Conservation (phyloP, 2,888 invertebrate species). For the Macropis europaea region DNA sequence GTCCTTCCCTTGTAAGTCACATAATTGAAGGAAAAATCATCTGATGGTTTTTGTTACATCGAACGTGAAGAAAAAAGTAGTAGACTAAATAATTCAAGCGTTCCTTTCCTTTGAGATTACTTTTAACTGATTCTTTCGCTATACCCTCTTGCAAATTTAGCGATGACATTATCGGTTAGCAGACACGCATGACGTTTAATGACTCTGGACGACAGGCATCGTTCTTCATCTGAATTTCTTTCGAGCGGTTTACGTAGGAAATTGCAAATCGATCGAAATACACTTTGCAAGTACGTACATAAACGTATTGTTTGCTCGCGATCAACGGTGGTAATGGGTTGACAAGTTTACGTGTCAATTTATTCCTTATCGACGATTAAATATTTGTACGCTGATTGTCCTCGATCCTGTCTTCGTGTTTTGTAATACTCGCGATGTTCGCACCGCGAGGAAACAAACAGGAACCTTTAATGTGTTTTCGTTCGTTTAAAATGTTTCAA, state of each 20-base stretch:
- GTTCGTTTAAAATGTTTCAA: not conserved
- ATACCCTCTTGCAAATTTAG: conserved; percentile 37
- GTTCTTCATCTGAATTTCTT: conserved; percentile 20
- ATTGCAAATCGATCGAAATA: conserved; percentile 14
- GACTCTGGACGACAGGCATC: conserved; percentile 28
- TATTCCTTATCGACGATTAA: conserved; percentile 47
- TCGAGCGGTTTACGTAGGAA: conserved; percentile 24
- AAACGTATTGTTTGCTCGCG: conserved; percentile 20
- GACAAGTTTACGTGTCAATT: conserved; percentile 54
- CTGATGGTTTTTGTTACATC: no score
- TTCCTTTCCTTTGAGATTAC: no score
- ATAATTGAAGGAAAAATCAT: no score
- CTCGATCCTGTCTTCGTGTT: conserved; percentile 17
- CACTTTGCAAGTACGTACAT: conserved; percentile 19
- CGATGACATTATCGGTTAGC: conserved; percentile 38
- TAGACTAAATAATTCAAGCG: no score
- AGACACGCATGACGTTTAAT: conserved; percentile 26
- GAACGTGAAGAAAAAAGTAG: no score
- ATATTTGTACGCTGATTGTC: conserved; percentile 52
- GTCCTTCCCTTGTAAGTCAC: no score
- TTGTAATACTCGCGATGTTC: conserved; percentile 13
- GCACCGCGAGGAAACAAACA: not conserved
- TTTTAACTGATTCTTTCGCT: no score
- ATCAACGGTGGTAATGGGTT: conserved; percentile 31
- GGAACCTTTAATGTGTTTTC: not conserved